phyloP scores from a whole-genome alignment of 2,888 invertebrate genomes.

The Dynastes grantii region DNA sequence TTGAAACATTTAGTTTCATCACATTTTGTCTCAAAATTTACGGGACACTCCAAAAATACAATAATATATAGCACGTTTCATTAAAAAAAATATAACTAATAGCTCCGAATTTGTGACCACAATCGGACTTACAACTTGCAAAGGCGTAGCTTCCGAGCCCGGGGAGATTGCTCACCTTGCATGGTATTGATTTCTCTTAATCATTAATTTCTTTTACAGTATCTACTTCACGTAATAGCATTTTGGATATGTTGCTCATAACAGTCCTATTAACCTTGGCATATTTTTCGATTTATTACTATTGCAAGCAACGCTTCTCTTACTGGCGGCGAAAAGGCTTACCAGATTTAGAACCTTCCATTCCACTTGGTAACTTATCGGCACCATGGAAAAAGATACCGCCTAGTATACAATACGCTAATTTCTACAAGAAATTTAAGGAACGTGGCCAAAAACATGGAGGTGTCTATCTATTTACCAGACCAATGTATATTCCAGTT shows the following conservation, averaged over 20 bases:
- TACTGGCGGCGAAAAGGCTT: constrained; percentile 39
- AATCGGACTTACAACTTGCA: no score
- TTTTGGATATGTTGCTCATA: constrained; percentile 12
- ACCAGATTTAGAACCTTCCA: constrained; percentile 36
- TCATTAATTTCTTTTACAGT: background rate
- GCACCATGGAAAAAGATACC: constrained; percentile 30
- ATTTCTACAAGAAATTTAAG: constrained; percentile 47
- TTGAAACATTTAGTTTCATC: no score
- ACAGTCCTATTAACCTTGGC: constrained; percentile 29
- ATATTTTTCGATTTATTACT: constrained; percentile 32
- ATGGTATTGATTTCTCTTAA: no score
- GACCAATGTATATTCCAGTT: constrained; percentile 47
- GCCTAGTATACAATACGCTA: constrained; percentile 38
- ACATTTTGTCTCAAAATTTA: no score
- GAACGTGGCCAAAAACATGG: constrained; percentile 46
- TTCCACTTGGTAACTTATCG: constrained; percentile 45
- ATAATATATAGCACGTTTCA: no score
- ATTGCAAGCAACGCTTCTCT: constrained; percentile 35
- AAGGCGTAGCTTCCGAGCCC: no score
- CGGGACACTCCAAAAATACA: no score
- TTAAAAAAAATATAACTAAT: no score
- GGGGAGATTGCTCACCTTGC: no score
- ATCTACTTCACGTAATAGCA: background rate
- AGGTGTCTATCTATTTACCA: constrained; percentile 50
- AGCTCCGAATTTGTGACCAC: no score